These are phyloP conservation scores for Apocheima hispidaria DNA, from an alignment of 2,888 invertebrate genomes.

Conservation along the genomic window DNA sequence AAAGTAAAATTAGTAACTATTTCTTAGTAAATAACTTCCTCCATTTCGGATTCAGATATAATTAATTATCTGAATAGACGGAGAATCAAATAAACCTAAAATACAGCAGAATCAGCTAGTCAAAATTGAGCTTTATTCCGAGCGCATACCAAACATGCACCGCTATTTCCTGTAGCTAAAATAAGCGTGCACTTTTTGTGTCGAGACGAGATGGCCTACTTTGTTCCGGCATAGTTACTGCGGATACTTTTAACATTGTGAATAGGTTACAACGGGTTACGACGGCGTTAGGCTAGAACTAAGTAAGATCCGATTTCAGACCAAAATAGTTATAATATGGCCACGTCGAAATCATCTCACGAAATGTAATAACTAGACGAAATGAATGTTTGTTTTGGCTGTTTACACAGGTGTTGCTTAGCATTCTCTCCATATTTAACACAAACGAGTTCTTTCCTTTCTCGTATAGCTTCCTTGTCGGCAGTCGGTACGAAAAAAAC, in stretches of 20 bases:
- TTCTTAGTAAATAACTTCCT: too few species aligned
- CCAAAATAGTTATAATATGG: background rate
- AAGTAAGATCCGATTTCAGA: slow-evolving; percentile 10
- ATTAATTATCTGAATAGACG: background rate
- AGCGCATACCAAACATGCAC: slow-evolving; percentile 34
- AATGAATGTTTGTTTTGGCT: background rate
- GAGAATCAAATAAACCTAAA: background rate
- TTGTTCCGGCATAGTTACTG: slow-evolving; percentile 17
- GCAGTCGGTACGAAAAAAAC: too few species aligned
- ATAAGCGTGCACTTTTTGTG: slow-evolving; percentile 43
- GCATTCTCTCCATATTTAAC: background rate
- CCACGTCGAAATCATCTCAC: too few species aligned
- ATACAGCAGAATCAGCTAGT: background rate
- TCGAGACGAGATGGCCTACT: slow-evolving; percentile 34
- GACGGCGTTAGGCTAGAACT: background rate
- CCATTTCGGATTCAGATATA: background rate
- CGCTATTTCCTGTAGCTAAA: slow-evolving; percentile 37
- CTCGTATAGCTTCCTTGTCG: too few species aligned
- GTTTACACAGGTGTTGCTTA: background rate
- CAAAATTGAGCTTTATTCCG: slow-evolving; percentile 14
- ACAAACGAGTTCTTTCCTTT: too few species aligned
- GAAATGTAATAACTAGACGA: too few species aligned
- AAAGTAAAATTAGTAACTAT: too few species aligned
- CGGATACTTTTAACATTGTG: slow-evolving; percentile 12
- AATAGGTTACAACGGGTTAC: slow-evolving; percentile 7